Percentiles rank a stretch among this genome's conserved stretches.
These are phyloP conservation scores for Apodemus sylvaticus DNA, from an alignment of 2,113 vertebrate species.

Conservation along the genomic window DNA sequence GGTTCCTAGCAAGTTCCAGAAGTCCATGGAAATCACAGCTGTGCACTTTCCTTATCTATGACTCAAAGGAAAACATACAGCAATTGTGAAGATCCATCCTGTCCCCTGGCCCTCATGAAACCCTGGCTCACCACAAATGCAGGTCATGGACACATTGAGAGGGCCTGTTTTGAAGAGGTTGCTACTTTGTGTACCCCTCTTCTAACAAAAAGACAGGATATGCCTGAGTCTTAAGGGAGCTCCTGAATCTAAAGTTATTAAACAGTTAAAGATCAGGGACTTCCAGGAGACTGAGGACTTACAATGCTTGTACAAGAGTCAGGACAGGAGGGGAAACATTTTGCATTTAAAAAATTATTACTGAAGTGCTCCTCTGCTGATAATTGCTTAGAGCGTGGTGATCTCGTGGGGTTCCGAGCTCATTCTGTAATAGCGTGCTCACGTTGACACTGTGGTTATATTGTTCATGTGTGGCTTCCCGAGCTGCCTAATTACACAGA, in stretches of 20 bases:
- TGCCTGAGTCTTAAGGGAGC: background rate
- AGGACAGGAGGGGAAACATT: background rate
- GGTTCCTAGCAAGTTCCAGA: background rate
- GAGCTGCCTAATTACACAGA: slow-evolving; percentile 56
- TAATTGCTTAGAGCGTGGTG: background rate
- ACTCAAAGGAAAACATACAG: background rate
- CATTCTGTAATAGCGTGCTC: slow-evolving; percentile 7
- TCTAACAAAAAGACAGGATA: background rate
- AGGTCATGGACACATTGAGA: background rate
- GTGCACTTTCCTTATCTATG: background rate
- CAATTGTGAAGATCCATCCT: background rate
- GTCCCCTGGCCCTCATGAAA: background rate
- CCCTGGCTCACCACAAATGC: background rate
- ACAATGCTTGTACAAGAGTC: background rate
- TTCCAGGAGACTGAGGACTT: background rate
- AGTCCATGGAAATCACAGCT: background rate
- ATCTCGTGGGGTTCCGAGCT: slow-evolving; percentile 10
- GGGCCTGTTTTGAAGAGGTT: background rate
- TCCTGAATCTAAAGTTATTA: background rate
- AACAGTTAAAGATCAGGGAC: background rate
- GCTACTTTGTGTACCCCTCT: background rate
- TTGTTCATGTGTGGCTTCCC: slow-evolving; percentile 45
- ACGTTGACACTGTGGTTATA: slow-evolving; percentile 26
- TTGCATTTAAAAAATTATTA: background rate
- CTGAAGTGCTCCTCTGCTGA: slow-evolving; percentile 12